phyloP scores from a whole-genome alignment of 1,140 invertebrate species.

The Euura saliciscinereae region DNA sequence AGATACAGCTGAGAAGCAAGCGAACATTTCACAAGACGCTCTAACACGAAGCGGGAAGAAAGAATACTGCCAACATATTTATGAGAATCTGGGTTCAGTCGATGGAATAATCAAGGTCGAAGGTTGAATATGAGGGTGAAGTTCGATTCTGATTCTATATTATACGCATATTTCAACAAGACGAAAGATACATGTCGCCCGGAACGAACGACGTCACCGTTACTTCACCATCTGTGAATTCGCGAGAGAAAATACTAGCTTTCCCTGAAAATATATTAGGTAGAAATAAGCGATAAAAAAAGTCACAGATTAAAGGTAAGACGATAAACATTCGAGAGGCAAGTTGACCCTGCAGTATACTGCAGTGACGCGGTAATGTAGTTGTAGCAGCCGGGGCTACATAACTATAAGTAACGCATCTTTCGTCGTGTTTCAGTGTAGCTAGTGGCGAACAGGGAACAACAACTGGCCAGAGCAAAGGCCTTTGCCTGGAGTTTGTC shows the following conservation, averaged over 20 bases:
- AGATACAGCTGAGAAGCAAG: neutral
- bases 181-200: neutral
- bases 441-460: constrained; percentile 4
- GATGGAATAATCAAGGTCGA: neutral
- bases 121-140: neutral
- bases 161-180: constrained; percentile 1
- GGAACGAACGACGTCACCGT: no score
- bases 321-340: neutral
- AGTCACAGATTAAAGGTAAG: neutral
- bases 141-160: neutral
- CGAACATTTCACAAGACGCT: constrained; percentile 2
- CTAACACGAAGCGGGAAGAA: neutral
- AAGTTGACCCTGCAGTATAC: neutral
- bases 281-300: neutral
- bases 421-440: neutral
- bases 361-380: neutral
- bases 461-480: neutral
- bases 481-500: constrained; percentile 2
- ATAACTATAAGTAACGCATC: constrained; percentile 7
- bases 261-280: no score
- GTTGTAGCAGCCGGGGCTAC: neutral
- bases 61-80: neutral
- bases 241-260: neutral
- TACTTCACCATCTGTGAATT: neutral
- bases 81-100: neutral